Percentiles rank a stretch among this genome's conserved stretches.
phyloP scores from a whole-genome alignment of 1,140 invertebrate genomes.

The Callitettix versicolor region DNA sequence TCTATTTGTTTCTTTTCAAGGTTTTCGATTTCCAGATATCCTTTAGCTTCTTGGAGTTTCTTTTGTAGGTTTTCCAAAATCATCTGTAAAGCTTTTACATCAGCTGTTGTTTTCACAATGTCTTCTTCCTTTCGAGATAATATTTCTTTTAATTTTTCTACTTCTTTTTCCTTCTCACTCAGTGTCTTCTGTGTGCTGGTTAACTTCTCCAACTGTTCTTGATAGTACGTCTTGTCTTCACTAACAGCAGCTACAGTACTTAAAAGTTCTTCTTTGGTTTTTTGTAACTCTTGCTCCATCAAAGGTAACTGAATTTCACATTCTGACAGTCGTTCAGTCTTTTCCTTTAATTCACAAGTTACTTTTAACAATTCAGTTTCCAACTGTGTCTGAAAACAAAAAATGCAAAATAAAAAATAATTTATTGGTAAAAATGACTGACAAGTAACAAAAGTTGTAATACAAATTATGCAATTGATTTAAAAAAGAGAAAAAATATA shows the following conservation, averaged over 20 bases:
- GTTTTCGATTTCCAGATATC: slow-evolving; percentile 10
- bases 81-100: slow-evolving; percentile 17
- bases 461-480: too few relatives aligned
- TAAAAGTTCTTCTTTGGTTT: slow-evolving; percentile 40
- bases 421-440: too few relatives aligned
- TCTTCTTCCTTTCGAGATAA: slow-evolving; percentile 45
- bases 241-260: slow-evolving; percentile 41
- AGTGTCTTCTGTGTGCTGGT: slow-evolving; percentile 33
- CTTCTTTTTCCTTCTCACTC: slow-evolving; percentile 42
- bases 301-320: slow-evolving; percentile 40
- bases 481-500: too few relatives aligned
- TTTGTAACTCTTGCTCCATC: slow-evolving; percentile 44
- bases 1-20: slow-evolving; percentile 13
- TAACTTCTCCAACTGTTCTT: slow-evolving; percentile 41
- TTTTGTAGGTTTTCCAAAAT: slow-evolving; percentile 17
- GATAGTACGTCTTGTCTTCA: slow-evolving; percentile 45
- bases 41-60: slow-evolving; percentile 20
- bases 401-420: too few relatives aligned
- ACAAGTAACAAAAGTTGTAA: too few relatives aligned
- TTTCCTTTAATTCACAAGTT: slow-evolving; percentile 28
- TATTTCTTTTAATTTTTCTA: slow-evolving; percentile 44
- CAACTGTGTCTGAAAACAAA: background rate
- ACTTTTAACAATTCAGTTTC: background rate
- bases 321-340: slow-evolving; percentile 38
- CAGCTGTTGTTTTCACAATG: slow-evolving; percentile 18